phyloP scores from a whole-genome alignment of 2,113 vertebrate genomes.

The Pipra filicauda region DNA sequence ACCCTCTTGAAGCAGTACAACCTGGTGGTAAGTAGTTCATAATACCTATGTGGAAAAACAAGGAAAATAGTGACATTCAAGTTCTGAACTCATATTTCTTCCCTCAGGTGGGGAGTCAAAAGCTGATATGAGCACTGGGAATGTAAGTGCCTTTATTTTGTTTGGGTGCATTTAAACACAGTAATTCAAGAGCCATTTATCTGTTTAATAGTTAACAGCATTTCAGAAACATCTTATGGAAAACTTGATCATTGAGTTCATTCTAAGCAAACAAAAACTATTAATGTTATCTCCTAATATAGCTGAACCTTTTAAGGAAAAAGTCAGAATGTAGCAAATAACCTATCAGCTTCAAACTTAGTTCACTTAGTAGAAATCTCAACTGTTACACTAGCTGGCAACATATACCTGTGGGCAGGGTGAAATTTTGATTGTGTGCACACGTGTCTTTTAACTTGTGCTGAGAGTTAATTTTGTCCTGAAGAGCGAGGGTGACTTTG shows the following conservation, averaged over 20 bases:
- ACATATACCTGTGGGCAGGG: neutral
- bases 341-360: neutral
- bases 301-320: neutral
- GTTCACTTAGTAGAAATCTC: neutral
- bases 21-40: slow-evolving; percentile 68
- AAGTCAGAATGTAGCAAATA: neutral
- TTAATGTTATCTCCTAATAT: neutral
- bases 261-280: neutral
- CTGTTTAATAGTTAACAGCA: neutral
- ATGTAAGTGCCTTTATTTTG: slow-evolving; percentile 72
- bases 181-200: neutral
- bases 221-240: neutral
- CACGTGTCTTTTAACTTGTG: neutral
- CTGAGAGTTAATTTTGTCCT: neutral
- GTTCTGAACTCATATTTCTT: slow-evolving; percentile 67
- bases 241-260: neutral
- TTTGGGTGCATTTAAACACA: slow-evolving; percentile 40
- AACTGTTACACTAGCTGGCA: neutral
- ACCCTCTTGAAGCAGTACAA: slow-evolving; percentile 66
- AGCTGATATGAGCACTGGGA: slow-evolving; percentile 61
- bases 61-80: neutral
- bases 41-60: neutral
- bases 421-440: neutral
- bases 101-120: slow-evolving; percentile 74
- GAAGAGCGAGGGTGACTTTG: neutral